phyloP scores from a whole-genome alignment of 2,113 vertebrate species.

The Hippocampus guttulatus region DNA sequence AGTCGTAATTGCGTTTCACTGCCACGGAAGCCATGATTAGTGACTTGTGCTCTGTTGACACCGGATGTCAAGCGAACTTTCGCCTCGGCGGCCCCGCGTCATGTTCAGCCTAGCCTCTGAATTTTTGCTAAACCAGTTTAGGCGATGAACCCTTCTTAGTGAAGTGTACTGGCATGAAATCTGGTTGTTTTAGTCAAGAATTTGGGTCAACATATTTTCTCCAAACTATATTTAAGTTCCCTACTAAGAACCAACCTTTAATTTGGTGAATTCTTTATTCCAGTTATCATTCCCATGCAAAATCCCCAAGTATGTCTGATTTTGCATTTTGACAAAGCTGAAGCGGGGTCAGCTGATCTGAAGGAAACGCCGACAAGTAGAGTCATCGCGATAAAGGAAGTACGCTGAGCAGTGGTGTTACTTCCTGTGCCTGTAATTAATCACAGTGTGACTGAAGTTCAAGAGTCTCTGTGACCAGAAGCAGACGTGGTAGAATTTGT shows the following conservation, averaged over 20 bases:
- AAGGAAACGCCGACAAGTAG: conserved; percentile 44
- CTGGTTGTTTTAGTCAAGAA: background rate
- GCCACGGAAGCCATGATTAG: too few species aligned
- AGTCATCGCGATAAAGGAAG: conserved; percentile 70
- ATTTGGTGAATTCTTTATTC: background rate
- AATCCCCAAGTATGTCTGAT: background rate
- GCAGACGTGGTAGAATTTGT: background rate
- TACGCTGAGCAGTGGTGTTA: conserved; percentile 49
- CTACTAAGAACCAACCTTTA: background rate
- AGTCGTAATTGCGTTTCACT: too few species aligned
- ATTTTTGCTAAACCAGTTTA: background rate
- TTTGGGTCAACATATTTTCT: background rate
- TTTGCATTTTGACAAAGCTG: conserved; percentile 26
- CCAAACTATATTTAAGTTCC: background rate
- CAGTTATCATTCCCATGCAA: too few species aligned
- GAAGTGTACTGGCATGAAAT: background rate
- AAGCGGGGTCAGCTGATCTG: conserved; percentile 66
- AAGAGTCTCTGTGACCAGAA: conserved; percentile 5
- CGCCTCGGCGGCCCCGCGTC: too few species aligned
- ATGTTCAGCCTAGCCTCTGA: too few species aligned
- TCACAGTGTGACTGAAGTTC: conserved; percentile 29
- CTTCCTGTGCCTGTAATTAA: conserved; percentile 65
- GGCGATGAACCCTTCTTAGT: background rate
- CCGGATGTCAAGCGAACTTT: too few species aligned
- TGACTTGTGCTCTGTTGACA: too few species aligned